Base-by-base conservation (phyloP, 2,797 vertebrate species). In the Danio jaintianensis region DNA sequence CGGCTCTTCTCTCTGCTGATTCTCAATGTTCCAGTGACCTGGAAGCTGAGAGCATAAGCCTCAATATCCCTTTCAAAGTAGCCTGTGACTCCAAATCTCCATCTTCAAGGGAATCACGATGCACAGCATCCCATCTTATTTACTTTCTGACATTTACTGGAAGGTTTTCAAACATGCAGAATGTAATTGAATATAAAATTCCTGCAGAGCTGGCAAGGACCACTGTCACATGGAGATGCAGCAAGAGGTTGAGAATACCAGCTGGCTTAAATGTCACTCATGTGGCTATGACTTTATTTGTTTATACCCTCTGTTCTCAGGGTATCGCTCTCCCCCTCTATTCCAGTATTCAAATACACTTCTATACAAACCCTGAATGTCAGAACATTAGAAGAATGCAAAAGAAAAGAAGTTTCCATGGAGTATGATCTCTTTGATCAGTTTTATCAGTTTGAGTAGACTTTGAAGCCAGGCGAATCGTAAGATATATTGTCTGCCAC, bases 121-220 rank as follows among this genome's bases (percentile, higher is more conserved):
- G 59, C 62, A 69, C 4, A 40, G 71, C 66, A 20, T n/a, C 76
- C 77, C 80, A 73, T 59, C 78, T 86, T 86, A 86, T 89, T 89
- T 89, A 53, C 59, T 85, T 84, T 84, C 74, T 87, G 87, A 87
- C 85, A 86, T 89, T 87, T 88, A 70, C 81, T 75, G 79, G 81
- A 20, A 83, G 77, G 81, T 84, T 86, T 86, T 79, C 71, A 75
- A 75, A 73, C 68, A 81, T 64, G 75, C 74, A 68, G 67, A 78
- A 73, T 59, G 75, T 85, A 86, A 86, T 83, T 86, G 85, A 86
- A 89, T 85, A 82, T 83, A 85, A 85, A 82, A 74, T 84, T 80
- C 45, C 61, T 16, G 76, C 78, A 79, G 75, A 67, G 81, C 78
- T 76, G 72, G 66, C 38, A 58, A 64, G 29, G 77, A 80, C 73